Base-by-base conservation (phyloP, 2,797 vertebrate species). In the Stomatorhinus walkeri region DNA sequence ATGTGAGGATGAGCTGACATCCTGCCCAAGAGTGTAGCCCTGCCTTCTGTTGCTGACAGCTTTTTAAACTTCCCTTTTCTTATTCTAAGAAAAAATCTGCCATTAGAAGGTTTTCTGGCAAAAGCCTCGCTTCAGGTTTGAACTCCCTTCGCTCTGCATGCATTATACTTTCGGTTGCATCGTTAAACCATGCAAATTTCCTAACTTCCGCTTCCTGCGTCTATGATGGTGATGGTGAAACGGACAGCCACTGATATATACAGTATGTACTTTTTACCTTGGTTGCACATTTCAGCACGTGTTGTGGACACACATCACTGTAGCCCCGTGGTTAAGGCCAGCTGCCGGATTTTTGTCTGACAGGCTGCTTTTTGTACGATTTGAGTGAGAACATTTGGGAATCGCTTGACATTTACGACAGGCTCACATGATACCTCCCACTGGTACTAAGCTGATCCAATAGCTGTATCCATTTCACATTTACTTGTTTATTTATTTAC, bases 1-100 rank as follows among this genome's bases (percentile, higher is more conserved):
- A 19, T 8, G 19, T 81, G 40, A 40, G 76, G 76, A 43, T n/a
- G 76, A n/a, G 14, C 40, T n/a, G 76, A 43, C 40, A 46, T 81
- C 19, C 76, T 10, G 40, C 10, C 76, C 19, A 46, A 46, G 36
- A 46, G 40, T 81, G 76, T 10, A 9, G 10, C 84, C 84, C 52
- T 76, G 19, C 88, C 76, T 6, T 61, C 32, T 32, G 22, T 16
- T 14, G 36, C 51, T 14, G 40, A n/a, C 19, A 84, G 56, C 52
- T 76, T 48, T 24, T 81, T 56, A 81, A 36, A 14, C 0, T 49
- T 9, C 51, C 32, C 4, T 85, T 56, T 76, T 43, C 85, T 61
- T 89, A 36, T 36, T 79, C 61, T 90, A 90, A 89, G 89, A 61
- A 72, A 81, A 68, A 43, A 32, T 81, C 48, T 46, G 76, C 16